These are phyloP conservation scores for Callopanchax toddi DNA, from an alignment of 2,113 vertebrate genomes.

Conservation along the genomic window DNA sequence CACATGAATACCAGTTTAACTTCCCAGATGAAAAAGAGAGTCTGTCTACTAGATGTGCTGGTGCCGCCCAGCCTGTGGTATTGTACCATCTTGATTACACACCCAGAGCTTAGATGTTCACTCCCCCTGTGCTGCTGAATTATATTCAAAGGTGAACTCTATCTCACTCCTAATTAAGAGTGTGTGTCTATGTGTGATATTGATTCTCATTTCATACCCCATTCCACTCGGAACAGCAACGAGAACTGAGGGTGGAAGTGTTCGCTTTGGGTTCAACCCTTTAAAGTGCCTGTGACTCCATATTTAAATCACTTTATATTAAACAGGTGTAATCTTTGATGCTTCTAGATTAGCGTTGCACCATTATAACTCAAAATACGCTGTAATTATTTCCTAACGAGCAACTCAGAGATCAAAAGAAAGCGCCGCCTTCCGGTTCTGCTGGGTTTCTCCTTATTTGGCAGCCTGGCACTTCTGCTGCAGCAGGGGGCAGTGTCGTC, in stretches of 20 bases:
- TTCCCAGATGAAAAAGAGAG: conserved; percentile 44
- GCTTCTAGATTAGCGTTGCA: too few species aligned
- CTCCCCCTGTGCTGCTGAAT: conserved; percentile 41
- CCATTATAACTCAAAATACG: too few species aligned
- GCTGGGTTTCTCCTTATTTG: too few species aligned
- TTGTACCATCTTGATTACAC: conserved; percentile 53
- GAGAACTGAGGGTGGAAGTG: conserved; percentile 7
- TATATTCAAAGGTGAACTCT: conserved; percentile 59
- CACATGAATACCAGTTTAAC: conserved; percentile 56
- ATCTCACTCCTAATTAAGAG: conserved; percentile 65
- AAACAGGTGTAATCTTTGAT: too few species aligned
- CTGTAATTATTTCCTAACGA: too few species aligned
- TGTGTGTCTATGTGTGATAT: conserved; percentile 64
- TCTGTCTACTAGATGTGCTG: conserved; percentile 34
- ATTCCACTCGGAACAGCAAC: conserved; percentile 27
- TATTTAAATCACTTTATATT: too few species aligned
- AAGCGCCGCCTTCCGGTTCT: too few species aligned
- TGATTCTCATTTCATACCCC: conserved; percentile 54
- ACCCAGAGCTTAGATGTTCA: conserved; percentile 48
- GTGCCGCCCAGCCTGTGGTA: conserved; percentile 42
- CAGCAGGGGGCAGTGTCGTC: too few species aligned
- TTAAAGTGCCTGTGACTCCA: too few species aligned
- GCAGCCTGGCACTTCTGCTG: too few species aligned
- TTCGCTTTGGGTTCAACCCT: conserved; percentile 14
- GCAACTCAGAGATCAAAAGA: too few species aligned